phyloP scores from a whole-genome alignment of 2,113 vertebrate species.

The Lota lota region DNA sequence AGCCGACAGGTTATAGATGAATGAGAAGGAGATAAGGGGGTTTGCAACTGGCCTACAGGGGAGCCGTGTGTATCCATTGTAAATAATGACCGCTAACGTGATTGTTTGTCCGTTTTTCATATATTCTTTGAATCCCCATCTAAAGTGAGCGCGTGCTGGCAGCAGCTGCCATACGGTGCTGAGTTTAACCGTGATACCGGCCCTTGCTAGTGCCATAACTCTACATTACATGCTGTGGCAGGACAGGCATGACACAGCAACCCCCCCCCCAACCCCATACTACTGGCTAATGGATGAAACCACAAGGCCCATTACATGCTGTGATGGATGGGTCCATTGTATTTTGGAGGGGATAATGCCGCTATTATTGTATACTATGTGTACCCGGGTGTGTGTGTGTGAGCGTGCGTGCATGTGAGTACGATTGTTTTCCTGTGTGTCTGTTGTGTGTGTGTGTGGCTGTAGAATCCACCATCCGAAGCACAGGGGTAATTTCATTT shows the following conservation, averaged over 20 bases:
- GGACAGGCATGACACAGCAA: slow-evolving; percentile 56
- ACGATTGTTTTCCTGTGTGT: background rate
- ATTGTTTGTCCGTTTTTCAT: slow-evolving; percentile 23
- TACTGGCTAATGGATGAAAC: slow-evolving; percentile 64
- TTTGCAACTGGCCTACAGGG: too few species aligned
- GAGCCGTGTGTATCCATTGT: slow-evolving; percentile 11
- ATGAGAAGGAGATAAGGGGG: too few species aligned
- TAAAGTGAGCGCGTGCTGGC: slow-evolving; percentile 50
- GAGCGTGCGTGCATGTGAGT: background rate
- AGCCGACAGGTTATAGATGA: too few species aligned
- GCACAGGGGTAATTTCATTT: slow-evolving; percentile 64
- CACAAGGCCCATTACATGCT: slow-evolving; percentile 56
- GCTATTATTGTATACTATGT: slow-evolving; percentile 13
- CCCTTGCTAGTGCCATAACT: slow-evolving; percentile 59
- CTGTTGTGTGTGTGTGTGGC: slow-evolving; percentile 32
- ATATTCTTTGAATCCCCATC: slow-evolving; percentile 26
- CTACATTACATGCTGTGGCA: slow-evolving; percentile 60
- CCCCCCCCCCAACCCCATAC: slow-evolving; percentile 41
- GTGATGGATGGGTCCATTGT: slow-evolving; percentile 61
- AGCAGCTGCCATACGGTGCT: slow-evolving; percentile 56
- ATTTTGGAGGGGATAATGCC: slow-evolving; percentile 37
- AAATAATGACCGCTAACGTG: slow-evolving; percentile 31
- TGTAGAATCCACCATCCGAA: slow-evolving; percentile 34
- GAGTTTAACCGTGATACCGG: slow-evolving; percentile 61
- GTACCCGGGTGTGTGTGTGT: background rate